Conservation (phyloP, 2,113 vertebrate genomes). For the Oncorhynchus keta region DNA sequence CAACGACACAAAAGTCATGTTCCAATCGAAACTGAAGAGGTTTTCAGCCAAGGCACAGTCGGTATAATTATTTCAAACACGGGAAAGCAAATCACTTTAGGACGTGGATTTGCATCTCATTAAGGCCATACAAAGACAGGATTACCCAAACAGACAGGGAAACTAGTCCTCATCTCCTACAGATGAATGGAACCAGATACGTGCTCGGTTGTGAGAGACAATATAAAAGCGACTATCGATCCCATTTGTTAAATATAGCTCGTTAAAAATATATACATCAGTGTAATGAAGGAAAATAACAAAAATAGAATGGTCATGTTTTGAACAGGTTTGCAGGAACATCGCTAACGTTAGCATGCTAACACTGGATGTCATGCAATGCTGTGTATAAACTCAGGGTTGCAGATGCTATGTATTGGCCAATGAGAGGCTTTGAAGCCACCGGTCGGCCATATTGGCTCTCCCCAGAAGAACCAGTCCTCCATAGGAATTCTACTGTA, state of each 20-base stretch:
- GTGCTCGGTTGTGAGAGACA: neutral
- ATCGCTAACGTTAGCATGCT: too few species aligned
- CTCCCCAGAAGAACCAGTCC: too few species aligned
- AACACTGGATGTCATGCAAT: too few species aligned
- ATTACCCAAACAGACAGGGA: constrained; percentile 64
- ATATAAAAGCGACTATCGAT: neutral
- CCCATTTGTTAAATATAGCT: neutral
- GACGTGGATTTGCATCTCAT: constrained; percentile 77
- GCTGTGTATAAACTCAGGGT: too few species aligned
- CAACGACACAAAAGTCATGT: constrained; percentile 61
- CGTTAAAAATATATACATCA: neutral
- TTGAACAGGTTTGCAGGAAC: too few species aligned
- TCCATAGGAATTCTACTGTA: too few species aligned
- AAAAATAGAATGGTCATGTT: too few species aligned
- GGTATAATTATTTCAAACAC: constrained; percentile 75
- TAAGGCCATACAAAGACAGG: constrained; percentile 72
- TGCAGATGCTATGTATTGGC: too few species aligned
- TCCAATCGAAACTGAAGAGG: constrained; percentile 66
- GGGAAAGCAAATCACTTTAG: constrained; percentile 72
- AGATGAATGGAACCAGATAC: neutral
- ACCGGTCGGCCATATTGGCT: too few species aligned
- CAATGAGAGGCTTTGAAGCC: too few species aligned
- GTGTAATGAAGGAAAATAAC: too few species aligned
- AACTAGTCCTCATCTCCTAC: neutral
- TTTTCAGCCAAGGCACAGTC: constrained; percentile 61